These are phyloP conservation scores for Amblyraja radiata DNA, from an alignment of 2,797 vertebrate genomes.

Conservation along the genomic window DNA sequence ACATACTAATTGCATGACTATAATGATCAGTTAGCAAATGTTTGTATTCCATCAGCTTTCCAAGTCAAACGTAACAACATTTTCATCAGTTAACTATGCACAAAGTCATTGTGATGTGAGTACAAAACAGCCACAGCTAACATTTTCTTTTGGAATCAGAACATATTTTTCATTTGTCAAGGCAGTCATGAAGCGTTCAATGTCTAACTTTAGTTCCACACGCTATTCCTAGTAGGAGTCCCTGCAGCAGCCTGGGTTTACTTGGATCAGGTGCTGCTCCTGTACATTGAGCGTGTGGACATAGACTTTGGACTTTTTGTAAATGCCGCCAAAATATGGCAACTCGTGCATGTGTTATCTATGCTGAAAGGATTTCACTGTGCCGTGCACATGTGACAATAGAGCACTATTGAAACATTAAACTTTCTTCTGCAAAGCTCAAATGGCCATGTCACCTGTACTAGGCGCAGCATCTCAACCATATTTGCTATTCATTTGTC, in stretches of 20 bases:
- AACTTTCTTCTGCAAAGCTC: no score
- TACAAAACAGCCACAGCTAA: background rate
- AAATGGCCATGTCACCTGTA: background rate
- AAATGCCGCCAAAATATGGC: no score
- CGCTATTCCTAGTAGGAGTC: no score
- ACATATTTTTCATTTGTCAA: background rate
- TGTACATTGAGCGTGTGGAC: no score
- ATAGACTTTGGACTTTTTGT: no score
- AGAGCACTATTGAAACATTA: no score
- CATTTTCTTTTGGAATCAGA: background rate
- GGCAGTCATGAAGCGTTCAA: background rate
- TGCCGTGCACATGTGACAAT: no score
- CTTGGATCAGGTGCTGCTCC: no score
- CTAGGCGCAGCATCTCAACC: background rate
- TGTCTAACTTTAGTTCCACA: background rate
- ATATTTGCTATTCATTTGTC: background rate
- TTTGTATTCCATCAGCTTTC: background rate
- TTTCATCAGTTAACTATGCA: background rate
- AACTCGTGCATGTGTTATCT: no score
- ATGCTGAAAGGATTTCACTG: no score
- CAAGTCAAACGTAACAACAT: background rate
- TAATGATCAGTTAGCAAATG: background rate
- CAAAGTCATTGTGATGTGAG: background rate
- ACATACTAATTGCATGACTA: background rate
- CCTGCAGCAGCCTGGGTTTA: no score